Percentiles rank a stretch among this genome's conserved stretches.
These are phyloP conservation scores for Scaptomyza reducta DNA, from an alignment of 2,888 invertebrate genomes.

Conservation along the genomic window DNA sequence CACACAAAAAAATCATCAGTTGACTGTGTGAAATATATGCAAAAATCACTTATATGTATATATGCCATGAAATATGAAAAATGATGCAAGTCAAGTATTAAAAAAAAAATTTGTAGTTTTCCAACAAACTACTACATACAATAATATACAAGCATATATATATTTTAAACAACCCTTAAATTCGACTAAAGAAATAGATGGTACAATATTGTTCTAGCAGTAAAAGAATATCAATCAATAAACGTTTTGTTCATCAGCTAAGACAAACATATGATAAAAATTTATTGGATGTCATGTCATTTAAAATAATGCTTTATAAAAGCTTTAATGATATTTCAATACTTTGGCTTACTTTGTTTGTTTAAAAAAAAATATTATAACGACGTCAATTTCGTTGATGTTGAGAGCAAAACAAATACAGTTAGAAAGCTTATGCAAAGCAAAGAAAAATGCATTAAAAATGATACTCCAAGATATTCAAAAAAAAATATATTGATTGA, in stretches of 20 bases:
- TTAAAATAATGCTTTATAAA: too few species aligned
- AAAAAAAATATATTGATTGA: too few species aligned
- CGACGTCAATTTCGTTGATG: neutral
- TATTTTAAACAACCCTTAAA: slow-evolving; percentile 26
- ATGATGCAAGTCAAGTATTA: slow-evolving; percentile 37
- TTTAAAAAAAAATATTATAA: neutral
- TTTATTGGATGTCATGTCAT: too few species aligned
- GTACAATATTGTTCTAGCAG: neutral
- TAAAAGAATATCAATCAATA: too few species aligned
- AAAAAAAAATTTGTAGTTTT: slow-evolving; percentile 16
- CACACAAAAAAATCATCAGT: slow-evolving; percentile 38
- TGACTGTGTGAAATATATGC: slow-evolving; percentile 49
- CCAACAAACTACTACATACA: slow-evolving; percentile 20
- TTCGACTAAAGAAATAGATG: slow-evolving; percentile 4
- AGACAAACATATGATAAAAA: too few species aligned
- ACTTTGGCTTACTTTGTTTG: neutral
- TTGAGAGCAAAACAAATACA: neutral
- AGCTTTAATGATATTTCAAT: too few species aligned
- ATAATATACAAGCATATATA: neutral
- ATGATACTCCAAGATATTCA: neutral
- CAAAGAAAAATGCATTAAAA: neutral
- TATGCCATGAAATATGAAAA: slow-evolving; percentile 59
- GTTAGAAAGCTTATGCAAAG: neutral
- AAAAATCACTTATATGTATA: slow-evolving; percentile 39
- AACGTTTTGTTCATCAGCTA: too few species aligned